A percentile compares a stretch with the other conserved stretches of the same genome.
phyloP scores from a whole-genome alignment of 1,140 invertebrate species.

The Metopolophium dirhodum region DNA sequence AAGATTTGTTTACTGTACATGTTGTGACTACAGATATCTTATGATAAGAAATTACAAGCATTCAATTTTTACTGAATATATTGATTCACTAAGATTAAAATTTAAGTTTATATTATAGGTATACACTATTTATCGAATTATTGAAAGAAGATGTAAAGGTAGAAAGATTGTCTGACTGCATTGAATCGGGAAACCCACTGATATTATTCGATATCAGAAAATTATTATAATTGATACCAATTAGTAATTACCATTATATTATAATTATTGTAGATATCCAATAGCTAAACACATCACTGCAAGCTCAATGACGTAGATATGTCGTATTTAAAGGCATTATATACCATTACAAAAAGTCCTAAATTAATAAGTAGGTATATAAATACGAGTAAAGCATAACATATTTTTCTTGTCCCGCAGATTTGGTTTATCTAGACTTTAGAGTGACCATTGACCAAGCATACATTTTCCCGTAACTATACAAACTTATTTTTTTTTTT shows the following conservation, averaged over 20 bases:
- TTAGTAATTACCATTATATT: too few relatives aligned
- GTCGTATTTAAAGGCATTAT: too few relatives aligned
- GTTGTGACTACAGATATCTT: background rate
- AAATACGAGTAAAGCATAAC: too few relatives aligned
- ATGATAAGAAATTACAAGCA: background rate
- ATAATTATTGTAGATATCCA: background rate
- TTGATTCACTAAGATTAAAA: background rate
- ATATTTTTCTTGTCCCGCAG: background rate
- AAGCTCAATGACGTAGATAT: background rate
- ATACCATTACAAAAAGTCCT: background rate
- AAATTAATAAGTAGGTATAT: background rate
- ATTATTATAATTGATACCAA: background rate
- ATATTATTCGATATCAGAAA: background rate
- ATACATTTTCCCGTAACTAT: too few relatives aligned
- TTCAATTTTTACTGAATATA: background rate
- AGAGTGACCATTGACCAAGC: too few relatives aligned
- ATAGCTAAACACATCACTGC: background rate
- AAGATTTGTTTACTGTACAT: background rate
- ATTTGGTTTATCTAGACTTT: background rate
- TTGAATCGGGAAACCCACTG: background rate
- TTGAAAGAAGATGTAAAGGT: background rate
- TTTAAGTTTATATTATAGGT: background rate
- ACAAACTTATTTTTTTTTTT: too few relatives aligned
- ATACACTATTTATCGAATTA: too few relatives aligned
- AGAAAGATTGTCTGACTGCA: background rate